A percentile compares a stretch with the other conserved stretches of the same genome.
These are phyloP conservation scores for Margaritifera margaritifera DNA, from an alignment of 2,888 invertebrate genomes.

Conservation along the genomic window DNA sequence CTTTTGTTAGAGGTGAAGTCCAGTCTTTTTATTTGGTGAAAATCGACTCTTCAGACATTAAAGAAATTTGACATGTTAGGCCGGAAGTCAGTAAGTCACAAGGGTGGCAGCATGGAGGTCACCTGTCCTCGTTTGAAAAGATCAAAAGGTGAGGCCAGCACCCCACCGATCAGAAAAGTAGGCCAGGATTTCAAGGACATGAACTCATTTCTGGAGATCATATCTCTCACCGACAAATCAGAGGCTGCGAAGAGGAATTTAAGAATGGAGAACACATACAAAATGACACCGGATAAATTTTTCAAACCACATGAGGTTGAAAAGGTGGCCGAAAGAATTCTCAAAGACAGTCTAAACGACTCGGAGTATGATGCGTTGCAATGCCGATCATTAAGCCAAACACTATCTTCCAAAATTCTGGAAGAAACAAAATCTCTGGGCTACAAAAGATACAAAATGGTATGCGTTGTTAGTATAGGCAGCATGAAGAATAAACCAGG, in stretches of 20 bases:
- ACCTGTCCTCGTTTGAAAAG: no score
- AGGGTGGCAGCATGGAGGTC: no score
- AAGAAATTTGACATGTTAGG: no score
- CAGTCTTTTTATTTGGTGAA: no score
- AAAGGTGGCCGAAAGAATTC: conserved; percentile 33
- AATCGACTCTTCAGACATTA: no score
- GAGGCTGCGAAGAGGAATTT: conserved; percentile 7
- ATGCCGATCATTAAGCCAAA: conserved; percentile 58
- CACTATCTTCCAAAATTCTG: conserved; percentile 56
- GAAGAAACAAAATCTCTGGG: conserved; percentile 54
- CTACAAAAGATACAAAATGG: conserved; percentile 59
- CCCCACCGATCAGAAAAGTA: no score
- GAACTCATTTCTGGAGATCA: conserved; percentile 38
- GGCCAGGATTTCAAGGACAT: conserved; percentile 18
- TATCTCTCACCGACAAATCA: conserved; percentile 31
- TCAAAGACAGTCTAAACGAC: conserved; percentile 43
- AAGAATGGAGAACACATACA: conserved; percentile 37
- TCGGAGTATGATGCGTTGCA: conserved; percentile 50
- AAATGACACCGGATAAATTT: conserved; percentile 31
- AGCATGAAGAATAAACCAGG: conserved; percentile 61
- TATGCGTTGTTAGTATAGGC: conserved; percentile 67
- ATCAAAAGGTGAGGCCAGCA: no score
- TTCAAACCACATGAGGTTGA: conserved; percentile 35
- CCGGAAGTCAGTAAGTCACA: no score
- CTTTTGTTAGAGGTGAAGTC: no score